Evolutionary conservation across 2,888 invertebrate genomes (phyloP).

Genomic region (Ptychoptera albimana): DNA sequence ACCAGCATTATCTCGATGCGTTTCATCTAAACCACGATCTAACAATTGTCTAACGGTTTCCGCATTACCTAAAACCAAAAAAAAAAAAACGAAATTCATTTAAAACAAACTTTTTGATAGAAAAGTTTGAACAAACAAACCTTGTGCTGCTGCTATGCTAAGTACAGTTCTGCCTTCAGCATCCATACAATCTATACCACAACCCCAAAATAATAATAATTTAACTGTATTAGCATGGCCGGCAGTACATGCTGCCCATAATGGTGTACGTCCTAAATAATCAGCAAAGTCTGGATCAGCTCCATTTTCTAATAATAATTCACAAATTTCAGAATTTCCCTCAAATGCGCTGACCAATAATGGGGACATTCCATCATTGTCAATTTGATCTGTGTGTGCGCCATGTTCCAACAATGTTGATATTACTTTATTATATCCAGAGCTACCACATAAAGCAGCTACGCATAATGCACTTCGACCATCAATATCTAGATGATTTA

Average conservation of each 20-base stretch:
- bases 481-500: slow-evolving; percentile 75
- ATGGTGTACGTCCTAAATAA: slow-evolving; percentile 62
- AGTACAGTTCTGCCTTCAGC: slow-evolving; percentile 83
- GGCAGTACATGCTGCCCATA: slow-evolving; percentile 88
- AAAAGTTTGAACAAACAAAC: slow-evolving; percentile 19
- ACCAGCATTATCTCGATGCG: slow-evolving; percentile 83
- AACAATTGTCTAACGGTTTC: slow-evolving; percentile 80
- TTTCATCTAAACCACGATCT: slow-evolving; percentile 74
- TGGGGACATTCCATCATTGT: slow-evolving; percentile 78
- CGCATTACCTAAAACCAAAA: slow-evolving; percentile 53
- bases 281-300: slow-evolving; percentile 84
- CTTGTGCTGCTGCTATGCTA: slow-evolving; percentile 72
- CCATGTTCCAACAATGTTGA: slow-evolving; percentile 62
- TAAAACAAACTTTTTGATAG: not conserved
- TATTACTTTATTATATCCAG: slow-evolving; percentile 50
- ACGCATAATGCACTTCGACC: slow-evolving; percentile 79
- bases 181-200: slow-evolving; percentile 89
- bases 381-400: slow-evolving; percentile 66
- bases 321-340: slow-evolving; percentile 84
- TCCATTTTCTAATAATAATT: slow-evolving; percentile 76
- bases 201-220: slow-evolving; percentile 85
- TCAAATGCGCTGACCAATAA: slow-evolving; percentile 80
- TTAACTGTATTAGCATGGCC: slow-evolving; percentile 78
- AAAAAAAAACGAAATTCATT: too few species aligned
- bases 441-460: slow-evolving; percentile 71